Conservation (phyloP, 2,888 invertebrate species). For the Tinea trinotella region DNA sequence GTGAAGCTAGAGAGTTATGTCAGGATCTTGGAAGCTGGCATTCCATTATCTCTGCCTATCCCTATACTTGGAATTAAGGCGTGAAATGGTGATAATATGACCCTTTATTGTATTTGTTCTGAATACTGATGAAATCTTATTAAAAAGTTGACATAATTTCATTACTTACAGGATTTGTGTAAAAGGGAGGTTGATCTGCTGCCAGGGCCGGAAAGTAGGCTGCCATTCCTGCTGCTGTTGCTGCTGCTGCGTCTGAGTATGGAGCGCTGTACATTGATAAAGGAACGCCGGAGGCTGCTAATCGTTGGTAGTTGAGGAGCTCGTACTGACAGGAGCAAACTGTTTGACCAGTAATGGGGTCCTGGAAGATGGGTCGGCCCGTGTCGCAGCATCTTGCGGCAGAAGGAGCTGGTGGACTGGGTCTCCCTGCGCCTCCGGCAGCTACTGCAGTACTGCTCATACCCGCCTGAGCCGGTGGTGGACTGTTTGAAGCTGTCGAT, state of each 20-base stretch:
- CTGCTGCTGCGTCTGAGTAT: conserved; percentile 79
- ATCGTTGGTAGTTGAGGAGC: conserved; percentile 87
- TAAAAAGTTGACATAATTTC: too few species aligned
- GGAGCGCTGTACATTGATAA: conserved; percentile 86
- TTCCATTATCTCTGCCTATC: too few species aligned
- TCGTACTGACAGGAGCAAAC: conserved; percentile 94
- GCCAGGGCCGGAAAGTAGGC: conserved; percentile 89
- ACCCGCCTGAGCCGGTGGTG: conserved; percentile 75
- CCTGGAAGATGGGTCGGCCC: conserved; percentile 91
- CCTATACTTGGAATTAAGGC: too few species aligned
- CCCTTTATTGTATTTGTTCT: too few species aligned
- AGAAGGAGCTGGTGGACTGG: conserved; percentile 66
- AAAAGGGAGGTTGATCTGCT: conserved; percentile 89
- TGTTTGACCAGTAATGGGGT: conserved; percentile 89
- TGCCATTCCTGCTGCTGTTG: conserved; percentile 83
- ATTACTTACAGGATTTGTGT: conserved; percentile 86
- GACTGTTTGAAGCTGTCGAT: conserved; percentile 81
- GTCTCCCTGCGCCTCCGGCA: conserved; percentile 63
- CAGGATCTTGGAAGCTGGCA: too few species aligned
- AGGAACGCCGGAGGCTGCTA: conserved; percentile 80
- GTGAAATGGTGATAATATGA: too few species aligned
- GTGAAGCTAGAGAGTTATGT: too few species aligned
- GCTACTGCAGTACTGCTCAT: conserved; percentile 70
- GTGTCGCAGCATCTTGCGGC: conserved; percentile 90
- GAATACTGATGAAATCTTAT: too few species aligned